Evolutionary conservation across 2,888 invertebrate genomes (phyloP), one percentile per base, ranked within the genome.

Genomic region (Bhutanitis thaidina): DNA sequence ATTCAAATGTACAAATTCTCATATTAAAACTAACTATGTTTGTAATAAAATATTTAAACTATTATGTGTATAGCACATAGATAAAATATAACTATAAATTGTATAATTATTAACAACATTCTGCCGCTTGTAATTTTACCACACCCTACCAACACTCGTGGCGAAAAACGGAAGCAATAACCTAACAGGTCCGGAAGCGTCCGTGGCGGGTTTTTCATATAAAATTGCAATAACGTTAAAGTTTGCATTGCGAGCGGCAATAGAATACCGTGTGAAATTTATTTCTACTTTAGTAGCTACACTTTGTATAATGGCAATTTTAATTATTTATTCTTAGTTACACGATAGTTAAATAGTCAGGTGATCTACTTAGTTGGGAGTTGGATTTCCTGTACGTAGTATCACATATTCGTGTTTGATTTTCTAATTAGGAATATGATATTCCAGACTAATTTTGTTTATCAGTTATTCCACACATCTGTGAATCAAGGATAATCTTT

Each of bases 91-190:
- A 20, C 5, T 20, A 20, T 3, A 20, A 34, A 12, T 12, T 0
- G 1, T 12, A 10, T 34, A 12, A 34, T 36, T 7, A 36, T 36
- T 4, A 13, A 13, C 8, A 15, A 15, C 7, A 8, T 2, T 36
- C 36, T 8, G 10, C 20, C 40, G 30, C 15, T 14, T 34, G 43
- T 38, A 43, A 43, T 49, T 43, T 39, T 7, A 7, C 10, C 25
- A 41, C 41, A 53, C 29, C 29, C 25, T 10, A 30, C 38, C 43
- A 30, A 48, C 48, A 51, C 63, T 59, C 60, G 60, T 60, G 12
- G 43, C 39, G 64, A 47, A 58, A 68, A 71, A 62, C 70, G 74
- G 73, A 77, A 74, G 74, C 67, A 74, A 77, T 77, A 77, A 70
- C 65, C 67, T 65, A 71, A 68, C 65, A 27, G 58, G 59, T 57